A percentile compares a stretch with the other conserved stretches of the same genome.
phyloP scores from a whole-genome alignment of 2,113 vertebrate genomes.

The Chaetura pelagica region DNA sequence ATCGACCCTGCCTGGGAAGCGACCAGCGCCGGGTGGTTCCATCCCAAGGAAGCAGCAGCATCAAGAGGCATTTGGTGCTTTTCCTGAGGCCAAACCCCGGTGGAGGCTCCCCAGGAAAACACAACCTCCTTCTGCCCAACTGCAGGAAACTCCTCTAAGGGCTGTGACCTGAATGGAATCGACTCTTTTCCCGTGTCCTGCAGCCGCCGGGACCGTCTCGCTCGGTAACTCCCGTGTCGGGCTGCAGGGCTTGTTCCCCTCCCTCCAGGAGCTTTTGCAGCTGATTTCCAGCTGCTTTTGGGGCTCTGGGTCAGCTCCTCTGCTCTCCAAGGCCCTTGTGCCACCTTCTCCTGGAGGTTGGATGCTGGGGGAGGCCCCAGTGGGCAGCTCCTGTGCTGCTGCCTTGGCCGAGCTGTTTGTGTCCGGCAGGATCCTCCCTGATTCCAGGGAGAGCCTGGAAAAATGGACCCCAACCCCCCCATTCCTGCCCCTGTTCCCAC shows the following conservation, averaged over 20 bases:
- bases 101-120: not conserved
- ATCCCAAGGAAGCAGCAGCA: not conserved
- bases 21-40: not conserved
- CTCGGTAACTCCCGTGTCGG: not conserved
- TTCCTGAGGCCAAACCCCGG: not conserved
- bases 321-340: not conserved
- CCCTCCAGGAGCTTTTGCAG: not conserved
- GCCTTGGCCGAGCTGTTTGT: not conserved
- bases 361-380: too few species aligned
- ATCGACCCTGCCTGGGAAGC: not conserved
- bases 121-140: not conserved
- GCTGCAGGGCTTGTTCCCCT: not conserved
- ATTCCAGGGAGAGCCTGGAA: too few species aligned
- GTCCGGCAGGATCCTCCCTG: fast-evolving
- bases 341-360: not conserved
- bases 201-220: fast-evolving
- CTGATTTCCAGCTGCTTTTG: not conserved
- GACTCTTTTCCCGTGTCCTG: not conserved
- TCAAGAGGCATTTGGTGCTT: constrained; percentile 3
- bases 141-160: not conserved
- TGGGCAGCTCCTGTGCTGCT: not conserved
- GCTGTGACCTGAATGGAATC: not conserved
- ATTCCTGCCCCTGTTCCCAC: fast-evolving
- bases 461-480: too few species aligned
- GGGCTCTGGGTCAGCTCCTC: not conserved